Evolutionary conservation across 2,888 invertebrate species (phyloP).

Genomic region (Odiellus spinosus): DNA sequence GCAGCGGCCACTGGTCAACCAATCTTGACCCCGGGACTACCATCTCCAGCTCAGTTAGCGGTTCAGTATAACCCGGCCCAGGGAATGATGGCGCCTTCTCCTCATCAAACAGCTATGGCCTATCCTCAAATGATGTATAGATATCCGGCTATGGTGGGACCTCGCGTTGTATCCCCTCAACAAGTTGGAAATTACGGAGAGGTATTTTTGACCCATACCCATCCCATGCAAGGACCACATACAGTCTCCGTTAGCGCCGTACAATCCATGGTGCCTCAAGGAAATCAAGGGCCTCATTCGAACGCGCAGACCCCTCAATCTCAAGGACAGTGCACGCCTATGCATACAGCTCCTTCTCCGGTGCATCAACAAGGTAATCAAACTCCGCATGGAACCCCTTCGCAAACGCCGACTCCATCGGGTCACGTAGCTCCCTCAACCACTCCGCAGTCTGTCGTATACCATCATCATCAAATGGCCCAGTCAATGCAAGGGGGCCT

Average conservation of each 20-base stretch:
- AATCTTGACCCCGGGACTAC: slow-evolving; percentile 59
- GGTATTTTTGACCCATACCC: slow-evolving; percentile 5
- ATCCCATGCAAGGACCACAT: slow-evolving; percentile 7
- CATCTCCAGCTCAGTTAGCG: slow-evolving; percentile 27
- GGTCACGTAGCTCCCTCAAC: slow-evolving; percentile 13
- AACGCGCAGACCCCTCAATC: slow-evolving; percentile 15
- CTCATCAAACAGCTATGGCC: no score
- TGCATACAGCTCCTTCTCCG: slow-evolving; percentile 16
- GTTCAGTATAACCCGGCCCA: slow-evolving; percentile 18
- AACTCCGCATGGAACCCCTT: slow-evolving; percentile 3
- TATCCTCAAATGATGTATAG: no score
- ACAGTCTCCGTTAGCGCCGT: slow-evolving; percentile 2
- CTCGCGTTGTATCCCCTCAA: slow-evolving; percentile 13
- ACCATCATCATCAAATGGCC: slow-evolving; percentile 10
- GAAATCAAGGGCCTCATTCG: slow-evolving; percentile 13
- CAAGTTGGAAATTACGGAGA: slow-evolving; percentile 7
- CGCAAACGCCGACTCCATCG: slow-evolving; percentile 14
- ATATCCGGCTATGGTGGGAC: slow-evolving; percentile 6
- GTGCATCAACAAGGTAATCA: slow-evolving; percentile 14
- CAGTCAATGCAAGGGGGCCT: slow-evolving; percentile 1
- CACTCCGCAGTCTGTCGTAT: slow-evolving; percentile 15
- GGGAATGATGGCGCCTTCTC: slow-evolving; percentile 7
- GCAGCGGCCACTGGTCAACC: slow-evolving; percentile 67
- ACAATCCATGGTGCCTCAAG: slow-evolving; percentile 7
- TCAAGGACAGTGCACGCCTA: slow-evolving; percentile 9